Conservation (phyloP, 2,888 invertebrate species). For the Mystacides longicornis region DNA sequence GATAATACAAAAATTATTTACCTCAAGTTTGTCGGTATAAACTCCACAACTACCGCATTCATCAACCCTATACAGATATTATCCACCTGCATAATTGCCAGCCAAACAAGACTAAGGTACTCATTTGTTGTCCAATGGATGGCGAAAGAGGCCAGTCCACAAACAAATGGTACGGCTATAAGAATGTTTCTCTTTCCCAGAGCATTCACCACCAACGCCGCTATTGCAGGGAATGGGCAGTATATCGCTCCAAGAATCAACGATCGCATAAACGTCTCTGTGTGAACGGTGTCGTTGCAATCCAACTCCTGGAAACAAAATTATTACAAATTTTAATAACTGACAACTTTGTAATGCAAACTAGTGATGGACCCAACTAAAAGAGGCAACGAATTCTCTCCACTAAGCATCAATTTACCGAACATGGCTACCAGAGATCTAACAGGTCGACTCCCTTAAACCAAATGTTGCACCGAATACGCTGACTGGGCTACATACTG, state of each 20-base stretch:
- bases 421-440: too few species aligned
- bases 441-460: too few species aligned
- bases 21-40: conserved; percentile 49
- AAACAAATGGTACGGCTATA: conserved; percentile 42
- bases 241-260: conserved; percentile 60
- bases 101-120: conserved; percentile 50
- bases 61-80: conserved; percentile 52
- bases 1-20: too few species aligned
- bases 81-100: conserved; percentile 48
- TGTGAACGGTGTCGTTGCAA: conserved; percentile 52
- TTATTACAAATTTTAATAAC: too few species aligned
- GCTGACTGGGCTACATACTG: too few species aligned
- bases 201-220: conserved; percentile 52
- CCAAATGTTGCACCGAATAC: too few species aligned
- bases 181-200: conserved; percentile 51
- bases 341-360: too few species aligned
- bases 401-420: too few species aligned
- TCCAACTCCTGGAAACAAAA: neutral
- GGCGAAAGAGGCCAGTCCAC: conserved; percentile 50
- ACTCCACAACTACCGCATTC: conserved; percentile 51
- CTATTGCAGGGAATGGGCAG: conserved; percentile 55
- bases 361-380: too few species aligned
- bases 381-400: too few species aligned
- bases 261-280: conserved; percentile 56
- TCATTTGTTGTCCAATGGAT: conserved; percentile 55